Base-by-base conservation (phyloP, 2,888 invertebrate genomes). In the Protonemura montana region DNA sequence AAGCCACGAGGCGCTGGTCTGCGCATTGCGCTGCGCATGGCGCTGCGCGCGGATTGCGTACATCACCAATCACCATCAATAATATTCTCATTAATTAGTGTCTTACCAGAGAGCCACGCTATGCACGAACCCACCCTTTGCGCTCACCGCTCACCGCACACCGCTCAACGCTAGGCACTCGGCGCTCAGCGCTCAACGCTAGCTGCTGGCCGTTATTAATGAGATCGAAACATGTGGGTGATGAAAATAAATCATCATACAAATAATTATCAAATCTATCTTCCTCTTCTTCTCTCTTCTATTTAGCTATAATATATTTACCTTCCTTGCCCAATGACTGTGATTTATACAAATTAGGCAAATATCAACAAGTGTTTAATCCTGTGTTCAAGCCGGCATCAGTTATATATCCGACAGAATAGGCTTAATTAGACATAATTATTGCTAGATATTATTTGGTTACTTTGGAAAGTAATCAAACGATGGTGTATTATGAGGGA, bases 221-320 rank as follows among this genome's bases (percentile, higher is more conserved):
- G 41, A 82, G 82, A 7, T 42, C 82, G 29, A 82, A 82, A 82
- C 35, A 82, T 82, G 82, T 82, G 82, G 82, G 35, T 41, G 35
- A 82, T 41, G 30, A 82, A 26, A 41, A 82, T 82, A 82, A 82
- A 82, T 82, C 35, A 81, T 81, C 3, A 27, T 29, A 29, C 59
- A 59, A 59, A 81, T 81, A 81, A 81, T 81, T 81, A 81, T 81
- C 30, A 81, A 59, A 59, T 21, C 59, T 10, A 10, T 59, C 59
- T 59, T 59, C 59, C 59, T 59, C 59, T 59, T 21, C 3, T 59
- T 3, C 59, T 59, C 3, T 59, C 59, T 59, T 10, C 59, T 21
- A 2, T 59, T 59, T 13, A 10, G 16, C 59, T 59, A 13, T 59
- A 1, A 29, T 30, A 82, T 29, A 21, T 29, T 82, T 16, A 1